These are phyloP conservation scores for Torymus tubicola DNA, from an alignment of 2,888 invertebrate species.

Conservation along the genomic window DNA sequence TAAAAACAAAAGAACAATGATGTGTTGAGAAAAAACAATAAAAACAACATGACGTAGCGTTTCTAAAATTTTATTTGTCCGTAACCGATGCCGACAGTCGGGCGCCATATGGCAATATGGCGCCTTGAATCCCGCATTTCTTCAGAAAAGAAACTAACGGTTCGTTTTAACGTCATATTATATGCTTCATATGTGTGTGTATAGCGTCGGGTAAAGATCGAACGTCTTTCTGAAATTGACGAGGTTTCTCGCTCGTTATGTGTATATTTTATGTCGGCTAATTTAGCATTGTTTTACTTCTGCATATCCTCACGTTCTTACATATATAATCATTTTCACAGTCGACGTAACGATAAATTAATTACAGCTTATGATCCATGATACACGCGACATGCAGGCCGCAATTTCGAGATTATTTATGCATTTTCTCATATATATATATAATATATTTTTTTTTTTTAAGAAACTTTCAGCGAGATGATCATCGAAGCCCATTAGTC, in stretches of 20 bases:
- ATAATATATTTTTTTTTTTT: slow-evolving; percentile 55
- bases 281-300: slow-evolving; percentile 21
- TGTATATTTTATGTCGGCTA: slow-evolving; percentile 49
- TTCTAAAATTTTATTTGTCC: slow-evolving; percentile 52
- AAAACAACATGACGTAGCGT: slow-evolving; percentile 44
- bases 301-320: slow-evolving; percentile 3
- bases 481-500: slow-evolving; percentile 52
- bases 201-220: slow-evolving; percentile 54
- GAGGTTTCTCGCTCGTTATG: slow-evolving; percentile 34
- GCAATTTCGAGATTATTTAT: background rate
- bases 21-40: slow-evolving; percentile 25
- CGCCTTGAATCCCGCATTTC: background rate
- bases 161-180: slow-evolving; percentile 45
- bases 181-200: slow-evolving; percentile 52
- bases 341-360: slow-evolving; percentile 46
- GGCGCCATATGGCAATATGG: background rate
- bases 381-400: background rate
- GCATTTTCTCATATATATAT: slow-evolving; percentile 1
- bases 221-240: slow-evolving; percentile 57
- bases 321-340: slow-evolving; percentile 41
- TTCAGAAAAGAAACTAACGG: slow-evolving; percentile 16
- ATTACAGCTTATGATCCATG: slow-evolving; percentile 46
- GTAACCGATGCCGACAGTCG: slow-evolving; percentile 41
- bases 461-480: slow-evolving; percentile 53
- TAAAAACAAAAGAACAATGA: slow-evolving; percentile 4